Conservation (phyloP, 2,113 vertebrate species). For the Tonatia bakeri region DNA sequence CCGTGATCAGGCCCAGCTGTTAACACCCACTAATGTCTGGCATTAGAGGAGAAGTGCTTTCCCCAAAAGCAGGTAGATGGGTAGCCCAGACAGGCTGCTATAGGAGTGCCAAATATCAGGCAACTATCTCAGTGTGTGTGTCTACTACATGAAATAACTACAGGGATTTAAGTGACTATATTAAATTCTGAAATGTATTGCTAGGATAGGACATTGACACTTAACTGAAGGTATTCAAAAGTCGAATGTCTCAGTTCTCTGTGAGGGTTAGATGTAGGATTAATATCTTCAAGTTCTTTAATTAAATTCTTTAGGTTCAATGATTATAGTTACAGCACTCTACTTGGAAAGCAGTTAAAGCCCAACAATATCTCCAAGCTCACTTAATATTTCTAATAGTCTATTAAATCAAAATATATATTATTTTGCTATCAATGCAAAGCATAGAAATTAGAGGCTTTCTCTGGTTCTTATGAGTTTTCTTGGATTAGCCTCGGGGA, state of each 20-base stretch:
- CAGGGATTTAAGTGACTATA: not conserved
- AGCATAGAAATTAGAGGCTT: not conserved
- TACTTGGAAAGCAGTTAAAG: not conserved
- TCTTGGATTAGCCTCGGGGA: not conserved
- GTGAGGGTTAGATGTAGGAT: not conserved
- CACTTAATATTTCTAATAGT: not conserved
- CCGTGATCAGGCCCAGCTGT: not conserved
- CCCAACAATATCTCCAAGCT: not conserved
- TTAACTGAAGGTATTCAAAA: slow-evolving; percentile 3
- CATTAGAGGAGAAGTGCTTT: not conserved
- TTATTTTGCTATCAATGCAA: slow-evolving; percentile 22
- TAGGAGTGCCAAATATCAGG: not conserved
- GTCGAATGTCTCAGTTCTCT: not conserved
- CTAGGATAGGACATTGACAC: not conserved
- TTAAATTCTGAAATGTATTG: slow-evolving; percentile 30
- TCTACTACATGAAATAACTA: not conserved
- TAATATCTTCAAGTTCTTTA: not conserved
- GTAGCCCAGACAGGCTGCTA: not conserved
- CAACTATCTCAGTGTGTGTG: not conserved
- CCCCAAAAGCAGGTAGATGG: not conserved
- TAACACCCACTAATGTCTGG: not conserved
- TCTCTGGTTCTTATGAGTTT: not conserved
- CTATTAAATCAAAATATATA: not conserved
- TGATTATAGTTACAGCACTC: not conserved
- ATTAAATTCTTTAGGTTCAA: not conserved